Percentiles rank a stretch among this genome's conserved stretches.
Conservation (phyloP, 2,888 invertebrate genomes). For the Choreutis nemorana region DNA sequence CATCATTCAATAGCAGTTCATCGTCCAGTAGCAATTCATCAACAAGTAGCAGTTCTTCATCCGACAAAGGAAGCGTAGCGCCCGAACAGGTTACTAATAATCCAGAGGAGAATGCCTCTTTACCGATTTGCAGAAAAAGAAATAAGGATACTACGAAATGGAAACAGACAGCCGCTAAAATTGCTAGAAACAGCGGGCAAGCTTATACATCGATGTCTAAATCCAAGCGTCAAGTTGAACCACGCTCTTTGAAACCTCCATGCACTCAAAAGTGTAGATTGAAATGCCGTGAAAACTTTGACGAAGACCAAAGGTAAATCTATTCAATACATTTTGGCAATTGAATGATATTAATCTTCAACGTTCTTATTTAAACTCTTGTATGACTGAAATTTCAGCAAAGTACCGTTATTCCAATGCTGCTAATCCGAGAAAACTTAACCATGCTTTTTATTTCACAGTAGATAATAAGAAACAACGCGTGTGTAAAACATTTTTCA, state of each 20-base stretch:
- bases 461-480: not conserved
- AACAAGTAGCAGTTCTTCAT: too few relatives aligned
- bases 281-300: not conserved
- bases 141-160: not conserved
- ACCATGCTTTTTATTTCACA: slow-evolving; percentile 15
- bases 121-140: too few relatives aligned
- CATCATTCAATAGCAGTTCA: too few relatives aligned
- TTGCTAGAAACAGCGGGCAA: not conserved
- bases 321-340: too few relatives aligned
- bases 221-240: not conserved
- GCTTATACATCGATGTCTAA: slow-evolving; percentile 6
- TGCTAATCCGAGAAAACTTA: slow-evolving; percentile 10
- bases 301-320: not conserved
- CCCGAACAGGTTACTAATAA: too few relatives aligned
- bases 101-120: too few relatives aligned
- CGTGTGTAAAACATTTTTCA: slow-evolving; percentile 2
- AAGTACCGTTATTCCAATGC: slow-evolving; percentile 10
- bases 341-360: too few relatives aligned
- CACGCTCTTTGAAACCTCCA: not conserved
- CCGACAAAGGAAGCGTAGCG: too few relatives aligned
- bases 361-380: too few relatives aligned
- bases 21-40: too few relatives aligned
- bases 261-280: not conserved
- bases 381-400: not conserved
- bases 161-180: not conserved